Percentiles rank a stretch among this genome's conserved stretches.
Conservation (phyloP, 2,888 invertebrate species). For the Julus scandinavius region DNA sequence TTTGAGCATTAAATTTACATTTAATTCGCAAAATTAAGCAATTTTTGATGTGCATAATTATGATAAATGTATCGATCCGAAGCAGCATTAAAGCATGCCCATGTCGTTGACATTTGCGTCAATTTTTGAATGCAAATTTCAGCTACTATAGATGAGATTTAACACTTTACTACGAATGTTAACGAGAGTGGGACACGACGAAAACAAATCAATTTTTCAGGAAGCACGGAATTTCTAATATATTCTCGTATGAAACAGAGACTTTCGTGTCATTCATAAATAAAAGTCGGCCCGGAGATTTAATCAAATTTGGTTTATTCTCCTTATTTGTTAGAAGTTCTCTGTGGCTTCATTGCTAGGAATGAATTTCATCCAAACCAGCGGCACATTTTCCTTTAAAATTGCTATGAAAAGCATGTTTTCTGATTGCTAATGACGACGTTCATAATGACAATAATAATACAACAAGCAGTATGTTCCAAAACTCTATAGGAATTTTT, state of each 20-base stretch:
- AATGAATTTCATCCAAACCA: background rate
- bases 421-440: conserved; percentile 1
- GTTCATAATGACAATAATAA: background rate
- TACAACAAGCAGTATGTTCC: background rate
- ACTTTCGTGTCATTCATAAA: conserved; percentile 5
- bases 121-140: background rate
- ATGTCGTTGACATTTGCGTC: background rate
- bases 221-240: background rate
- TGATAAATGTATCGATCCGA: background rate
- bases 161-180: background rate
- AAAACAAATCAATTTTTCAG: background rate
- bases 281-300: background rate
- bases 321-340: background rate
- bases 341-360: background rate
- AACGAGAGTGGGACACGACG: background rate
- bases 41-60: background rate
- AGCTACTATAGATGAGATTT: background rate
- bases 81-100: background rate
- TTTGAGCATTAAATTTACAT: too few relatives aligned
- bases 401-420: background rate
- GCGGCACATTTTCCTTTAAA: background rate
- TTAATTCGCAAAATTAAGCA: background rate
- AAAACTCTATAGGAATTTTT: background rate
- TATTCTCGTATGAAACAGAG: background rate
- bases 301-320: background rate